Evolutionary conservation across 92 coral and sea anemone species (phyloP).

Genomic region (Chrysogorgia sp.): DNA sequence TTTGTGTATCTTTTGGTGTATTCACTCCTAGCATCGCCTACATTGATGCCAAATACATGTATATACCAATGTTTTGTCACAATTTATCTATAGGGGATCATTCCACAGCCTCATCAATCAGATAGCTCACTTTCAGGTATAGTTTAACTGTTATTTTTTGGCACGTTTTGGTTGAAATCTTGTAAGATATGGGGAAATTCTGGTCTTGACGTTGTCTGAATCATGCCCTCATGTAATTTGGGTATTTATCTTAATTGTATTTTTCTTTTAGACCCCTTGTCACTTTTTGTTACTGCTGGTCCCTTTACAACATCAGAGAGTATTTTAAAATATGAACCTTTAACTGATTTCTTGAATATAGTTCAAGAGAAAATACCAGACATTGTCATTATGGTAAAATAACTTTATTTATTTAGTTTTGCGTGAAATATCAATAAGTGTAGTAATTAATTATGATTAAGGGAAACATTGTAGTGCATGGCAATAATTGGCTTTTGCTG

Average conservation of each 20-base stretch:
- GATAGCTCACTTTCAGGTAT: not conserved
- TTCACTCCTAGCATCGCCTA: no score
- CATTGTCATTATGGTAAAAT: conserved; percentile 79
- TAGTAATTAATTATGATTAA: no score
- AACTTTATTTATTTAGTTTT: no score
- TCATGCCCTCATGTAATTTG: no score
- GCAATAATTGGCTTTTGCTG: no score
- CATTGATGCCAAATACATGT: no score
- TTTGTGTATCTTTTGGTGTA: no score
- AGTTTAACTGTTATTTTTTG: not conserved
- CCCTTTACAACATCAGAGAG: conserved; percentile 96
- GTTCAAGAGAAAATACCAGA: conserved; percentile 82
- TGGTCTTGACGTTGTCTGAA: no score
- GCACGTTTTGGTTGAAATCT: no score
- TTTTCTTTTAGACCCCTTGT: conserved; percentile 57
- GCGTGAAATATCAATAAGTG: no score
- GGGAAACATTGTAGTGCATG: no score
- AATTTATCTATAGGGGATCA: not conserved
- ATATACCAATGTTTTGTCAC: not conserved
- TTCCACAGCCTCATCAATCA: not conserved
- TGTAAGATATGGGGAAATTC: no score
- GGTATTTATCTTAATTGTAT: not conserved
- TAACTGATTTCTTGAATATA: conserved; percentile 70
- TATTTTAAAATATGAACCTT: conserved; percentile 75
- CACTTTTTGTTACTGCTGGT: conserved; percentile 85